Percentiles rank a stretch among this genome's conserved stretches.
These are phyloP conservation scores for Poecile atricapillus DNA, from an alignment of 2,113 vertebrate species.

Conservation along the genomic window DNA sequence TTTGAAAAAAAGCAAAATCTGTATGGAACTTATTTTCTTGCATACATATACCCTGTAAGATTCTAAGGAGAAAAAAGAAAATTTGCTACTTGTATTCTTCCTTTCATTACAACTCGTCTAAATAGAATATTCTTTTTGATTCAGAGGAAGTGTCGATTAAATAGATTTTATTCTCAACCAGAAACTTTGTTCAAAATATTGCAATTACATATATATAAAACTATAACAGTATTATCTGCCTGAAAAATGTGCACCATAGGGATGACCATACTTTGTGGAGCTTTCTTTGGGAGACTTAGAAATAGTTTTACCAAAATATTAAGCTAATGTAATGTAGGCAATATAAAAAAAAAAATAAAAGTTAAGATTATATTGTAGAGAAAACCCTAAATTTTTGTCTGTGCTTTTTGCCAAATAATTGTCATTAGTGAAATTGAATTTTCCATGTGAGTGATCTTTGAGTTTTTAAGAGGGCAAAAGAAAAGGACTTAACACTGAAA, in stretches of 20 bases:
- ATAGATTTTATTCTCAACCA: neutral
- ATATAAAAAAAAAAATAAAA: neutral
- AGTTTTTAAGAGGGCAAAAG: neutral
- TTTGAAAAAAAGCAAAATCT: rapidly evolving
- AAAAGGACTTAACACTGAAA: neutral
- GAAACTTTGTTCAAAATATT: neutral
- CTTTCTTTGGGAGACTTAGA: neutral
- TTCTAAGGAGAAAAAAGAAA: neutral
- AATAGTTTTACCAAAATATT: neutral
- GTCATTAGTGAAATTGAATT: neutral
- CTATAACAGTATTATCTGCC: neutral
- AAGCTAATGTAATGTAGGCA: neutral
- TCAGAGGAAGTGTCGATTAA: neutral
- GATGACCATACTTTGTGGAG: neutral
- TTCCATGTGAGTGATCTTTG: neutral
- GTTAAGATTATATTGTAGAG: neutral
- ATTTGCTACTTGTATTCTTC: neutral
- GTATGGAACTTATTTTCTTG: neutral
- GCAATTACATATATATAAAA: neutral
- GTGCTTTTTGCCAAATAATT: neutral
- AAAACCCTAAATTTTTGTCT: neutral
- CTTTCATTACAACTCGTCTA: neutral
- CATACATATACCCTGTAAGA: neutral
- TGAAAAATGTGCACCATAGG: neutral
- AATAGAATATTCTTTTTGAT: neutral